These are phyloP conservation scores for Palythoa grandiflora DNA, from an alignment of 92 coral and sea anemone genomes.

Conservation along the genomic window DNA sequence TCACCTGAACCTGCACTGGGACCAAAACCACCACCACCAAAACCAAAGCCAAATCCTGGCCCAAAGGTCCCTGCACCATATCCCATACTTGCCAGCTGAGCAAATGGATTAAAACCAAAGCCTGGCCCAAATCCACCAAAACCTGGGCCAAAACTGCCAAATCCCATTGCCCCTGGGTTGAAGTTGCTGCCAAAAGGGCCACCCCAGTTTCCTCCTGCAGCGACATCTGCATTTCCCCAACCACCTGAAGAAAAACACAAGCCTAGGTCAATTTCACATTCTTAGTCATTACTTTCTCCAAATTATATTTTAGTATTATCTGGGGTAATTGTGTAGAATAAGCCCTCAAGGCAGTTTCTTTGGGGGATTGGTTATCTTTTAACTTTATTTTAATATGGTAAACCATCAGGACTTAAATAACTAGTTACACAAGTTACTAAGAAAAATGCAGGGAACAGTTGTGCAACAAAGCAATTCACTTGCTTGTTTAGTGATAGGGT, in stretches of 20 bases:
- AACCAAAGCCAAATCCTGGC: constrained; percentile 32
- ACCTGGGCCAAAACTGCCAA: constrained; percentile 36
- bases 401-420: too few relatives aligned
- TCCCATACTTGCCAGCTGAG: constrained; percentile 47
- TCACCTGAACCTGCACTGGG: constrained; percentile 26
- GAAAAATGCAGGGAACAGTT: too few relatives aligned
- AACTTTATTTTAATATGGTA: too few relatives aligned
- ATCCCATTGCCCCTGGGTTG: constrained; percentile 47
- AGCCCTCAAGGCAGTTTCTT: too few relatives aligned
- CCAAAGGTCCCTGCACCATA: constrained; percentile 9
- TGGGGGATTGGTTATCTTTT: too few relatives aligned
- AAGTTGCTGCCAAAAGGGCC: constrained; percentile 31
- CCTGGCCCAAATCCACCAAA: constrained; percentile 42
- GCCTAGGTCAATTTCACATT: background rate
- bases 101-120: constrained; percentile 36
- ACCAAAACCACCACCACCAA: constrained; percentile 45
- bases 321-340: too few relatives aligned
- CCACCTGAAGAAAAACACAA: constrained; percentile 12
- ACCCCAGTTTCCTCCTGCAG: constrained; percentile 20
- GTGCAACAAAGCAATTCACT: too few relatives aligned
- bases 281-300: background rate
- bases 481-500: too few relatives aligned
- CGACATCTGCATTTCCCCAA: constrained; percentile 7
- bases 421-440: background rate
- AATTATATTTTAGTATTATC: background rate